Evolutionary conservation across 2,113 vertebrate genomes (phyloP), one percentile per base, ranked within the genome.

Genomic region (Bothrops jararaca): DNA sequence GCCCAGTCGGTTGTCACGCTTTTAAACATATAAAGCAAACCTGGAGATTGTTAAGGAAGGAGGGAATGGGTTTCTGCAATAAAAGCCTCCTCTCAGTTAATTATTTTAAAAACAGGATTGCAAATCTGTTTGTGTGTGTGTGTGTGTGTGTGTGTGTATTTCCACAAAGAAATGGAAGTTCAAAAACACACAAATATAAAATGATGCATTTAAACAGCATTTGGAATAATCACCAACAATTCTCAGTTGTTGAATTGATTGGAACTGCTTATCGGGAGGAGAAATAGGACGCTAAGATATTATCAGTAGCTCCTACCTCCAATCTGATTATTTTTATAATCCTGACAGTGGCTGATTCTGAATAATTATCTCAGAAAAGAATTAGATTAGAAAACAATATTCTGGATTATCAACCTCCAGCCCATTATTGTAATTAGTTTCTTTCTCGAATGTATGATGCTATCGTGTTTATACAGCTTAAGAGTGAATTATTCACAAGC

Each of bases 361-460:
- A 96, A 95, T 98, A 98, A 98, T 98, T 98, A 98, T 97, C 92
- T 95, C 94, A 94, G 96, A 96, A 96, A 69, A 89, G 93, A 98
- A 98, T 98, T 97, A 98, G 95, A 97, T 98, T 98, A 98, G 95
- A 97, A 97, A 96, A 97, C 97, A 97, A 97, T 97, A 96, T 97
- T 96, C 94, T 64, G 97, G 96, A 97, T 97, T 98, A 98, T 92
- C 93, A 89, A 92, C 95, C 93, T 95, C 95, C 94, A 93, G 88
- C 96, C 93, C 93, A 93, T 95, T 92, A 96, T 96, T 95, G 88
- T 95, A 98, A 97, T 97, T 97, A 97, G 93, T 97, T 92, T 54
- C 89, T 0, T 96, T 92, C 96, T 94, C 95, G 90, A 97, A 97
- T 96, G 93, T 95, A 94, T 92, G 93, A 96, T 97, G 94, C 26